Evolutionary conservation across 2,113 vertebrate genomes (phyloP).

Genomic region (Taurulus bubalis): DNA sequence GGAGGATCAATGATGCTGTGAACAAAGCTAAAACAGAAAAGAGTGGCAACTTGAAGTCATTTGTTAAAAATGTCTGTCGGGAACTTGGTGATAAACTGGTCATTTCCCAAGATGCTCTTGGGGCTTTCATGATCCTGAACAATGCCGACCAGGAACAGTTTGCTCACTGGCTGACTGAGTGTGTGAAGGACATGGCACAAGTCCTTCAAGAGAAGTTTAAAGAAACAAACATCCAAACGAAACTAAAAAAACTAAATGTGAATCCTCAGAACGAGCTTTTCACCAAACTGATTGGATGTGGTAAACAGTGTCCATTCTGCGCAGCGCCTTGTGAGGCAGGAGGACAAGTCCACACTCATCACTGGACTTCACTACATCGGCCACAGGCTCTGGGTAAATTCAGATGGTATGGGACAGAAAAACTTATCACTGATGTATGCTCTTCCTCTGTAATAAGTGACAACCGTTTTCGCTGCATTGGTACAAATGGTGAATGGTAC

Average conservation of each 20-base stretch:
- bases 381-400: conserved; percentile 21
- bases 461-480: too few species aligned
- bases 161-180: conserved; percentile 47
- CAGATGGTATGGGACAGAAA: fast-evolving
- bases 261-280: conserved; percentile 74
- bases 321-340: conserved; percentile 77
- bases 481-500: fast-evolving
- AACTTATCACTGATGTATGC: conserved; percentile 56
- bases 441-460: conserved; percentile 12
- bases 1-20: conserved; percentile 52
- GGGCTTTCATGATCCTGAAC: conserved; percentile 65
- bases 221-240: neutral
- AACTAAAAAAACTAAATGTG: conserved; percentile 36
- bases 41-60: conserved; percentile 38
- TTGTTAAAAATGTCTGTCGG: conserved; percentile 57
- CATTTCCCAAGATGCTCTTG: conserved; percentile 66
- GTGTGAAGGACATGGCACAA: conserved; percentile 52
- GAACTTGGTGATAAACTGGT: conserved; percentile 61
- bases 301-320: conserved; percentile 82
- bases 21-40: conserved; percentile 17
- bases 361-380: conserved; percentile 71
- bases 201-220: conserved; percentile 15
- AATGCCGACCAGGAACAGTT: conserved; percentile 53
- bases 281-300: conserved; percentile 78
- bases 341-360: conserved; percentile 59